Base-by-base conservation (phyloP, 2,797 vertebrate species). In the Rhabdomys pumilio region DNA sequence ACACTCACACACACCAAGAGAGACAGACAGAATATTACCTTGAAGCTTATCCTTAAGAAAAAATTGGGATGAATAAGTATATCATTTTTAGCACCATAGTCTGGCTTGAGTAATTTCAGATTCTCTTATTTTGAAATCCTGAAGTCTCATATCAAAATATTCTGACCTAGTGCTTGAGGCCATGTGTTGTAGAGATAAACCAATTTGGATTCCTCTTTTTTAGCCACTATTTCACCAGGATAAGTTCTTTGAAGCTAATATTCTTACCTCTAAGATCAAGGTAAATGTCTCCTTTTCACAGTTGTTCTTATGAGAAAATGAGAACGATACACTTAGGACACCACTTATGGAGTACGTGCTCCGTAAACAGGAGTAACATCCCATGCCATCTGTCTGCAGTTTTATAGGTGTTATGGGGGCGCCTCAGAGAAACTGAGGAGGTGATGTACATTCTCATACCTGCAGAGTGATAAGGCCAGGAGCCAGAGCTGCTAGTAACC, bases 201-300 rank as follows among this genome's bases (percentile, higher is more conserved):
- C 29, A 24, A 53, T 90, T 77, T 89, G 69, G 75, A 81, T 53
- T 50, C 26, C 69, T 31, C 38, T 50, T 95, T 84, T 87, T 57
- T 44, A 38, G 34, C 34, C 67, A 38, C 41, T 85, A 0, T 88
- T 82, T 90, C 1, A 11, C 57, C 38, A 41, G 12, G 86, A 24
- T 13, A 89, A 67, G 55, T 85, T 92, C 50, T 95, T 89, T 94
- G 85, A 94, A 67, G 12, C 61, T 61, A 41, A 84, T 94, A 34
- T 47, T 79, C 50, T 89, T 91, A 63, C 53, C 69, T 90, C 76
- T 81, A 75, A 79, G 79, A 34, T 84, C 38, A 65, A 14, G 26
- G 65, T 47, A 73, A 97, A 92, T 86, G 55, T 47, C n/a, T 84
- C 10, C 67, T 88, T 69, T 55, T 47, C 86, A 69, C 53, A 55